Conservation (phyloP, 64 coral and sea anemone species). For the Stichodactyla mertensii region DNA sequence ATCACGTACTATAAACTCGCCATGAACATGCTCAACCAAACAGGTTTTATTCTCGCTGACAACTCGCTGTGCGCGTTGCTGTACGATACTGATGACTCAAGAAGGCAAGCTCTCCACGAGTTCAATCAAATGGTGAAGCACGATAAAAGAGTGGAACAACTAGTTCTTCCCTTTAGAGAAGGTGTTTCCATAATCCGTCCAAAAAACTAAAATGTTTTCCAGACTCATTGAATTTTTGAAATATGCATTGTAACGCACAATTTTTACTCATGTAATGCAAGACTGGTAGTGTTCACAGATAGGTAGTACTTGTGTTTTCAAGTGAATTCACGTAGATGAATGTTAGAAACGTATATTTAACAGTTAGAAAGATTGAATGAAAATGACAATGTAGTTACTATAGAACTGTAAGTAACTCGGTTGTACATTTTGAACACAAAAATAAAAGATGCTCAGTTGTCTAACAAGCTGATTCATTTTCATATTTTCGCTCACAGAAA, state of each 20-base stretch:
- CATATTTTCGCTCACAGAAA: no score
- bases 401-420: no score
- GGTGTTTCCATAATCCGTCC: constrained; percentile 50
- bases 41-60: constrained; percentile 53
- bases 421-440: no score
- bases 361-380: no score
- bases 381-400: no score
- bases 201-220: neutral
- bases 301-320: no score
- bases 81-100: constrained; percentile 42
- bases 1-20: constrained; percentile 51
- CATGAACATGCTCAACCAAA: constrained; percentile 30
- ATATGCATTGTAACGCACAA: neutral
- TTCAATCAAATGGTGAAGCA: constrained; percentile 66
- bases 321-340: no score
- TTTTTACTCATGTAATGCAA: neutral
- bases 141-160: constrained; percentile 49
- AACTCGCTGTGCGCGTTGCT: constrained; percentile 54
- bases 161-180: constrained; percentile 53
- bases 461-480: no score
- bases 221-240: neutral
- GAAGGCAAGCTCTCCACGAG: constrained; percentile 47
- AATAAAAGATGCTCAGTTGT: no score
- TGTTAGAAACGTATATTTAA: no score
- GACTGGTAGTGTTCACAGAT: neutral